Evolutionary conservation across 2,888 invertebrate species (phyloP), one percentile per base, ranked within the genome.

Genomic region (Parthenolecanium corni): DNA sequence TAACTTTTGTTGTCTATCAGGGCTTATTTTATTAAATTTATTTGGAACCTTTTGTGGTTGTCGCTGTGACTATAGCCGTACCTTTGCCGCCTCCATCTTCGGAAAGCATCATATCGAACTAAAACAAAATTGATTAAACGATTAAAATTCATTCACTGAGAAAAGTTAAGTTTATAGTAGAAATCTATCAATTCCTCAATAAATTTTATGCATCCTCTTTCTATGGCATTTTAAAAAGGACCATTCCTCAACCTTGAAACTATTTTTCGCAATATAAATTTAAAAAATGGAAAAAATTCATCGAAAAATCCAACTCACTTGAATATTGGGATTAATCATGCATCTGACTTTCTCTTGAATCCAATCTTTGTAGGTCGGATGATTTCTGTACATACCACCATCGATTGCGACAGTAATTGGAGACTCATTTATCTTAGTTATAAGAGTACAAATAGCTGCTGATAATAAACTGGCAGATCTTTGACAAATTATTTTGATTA

Each of bases 21-120:
- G 31, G 31, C 31, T 6, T 31, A 31, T 9, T 6, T 9, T 9
- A 9, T 31, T 31, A 4, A n/a, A 44, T 44, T 4, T 9, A 44
- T 44, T 44, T 51, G 9, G 6, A 51, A n/a, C 20, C 2, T 5
- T 20, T 11, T 23, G 20, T 47, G 20, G 23, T 25, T 24, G 21
- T 31, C 2, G 94, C 94, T n/a, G 94, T 94, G 11, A 95, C 93
- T 61, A 95, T 76, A 65, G 95, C 95, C 57, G 95, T 95, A 24
- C 95, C 95, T 70, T 92, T 84, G 16, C 95, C 95, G 71, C 92
- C 92, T 61, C 95, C 95, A 73, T 95, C 95, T 73, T 94, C 92
- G 1, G 93, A 93, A 64, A 95, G 76, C 91, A 93, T 93, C 70
- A 96, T 78, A 74, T 90, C 86, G 74, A 92, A 94, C 82, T 90